Evolutionary conservation across 2,888 invertebrate species (phyloP).

Genomic region (Cephus sareptanus): DNA sequence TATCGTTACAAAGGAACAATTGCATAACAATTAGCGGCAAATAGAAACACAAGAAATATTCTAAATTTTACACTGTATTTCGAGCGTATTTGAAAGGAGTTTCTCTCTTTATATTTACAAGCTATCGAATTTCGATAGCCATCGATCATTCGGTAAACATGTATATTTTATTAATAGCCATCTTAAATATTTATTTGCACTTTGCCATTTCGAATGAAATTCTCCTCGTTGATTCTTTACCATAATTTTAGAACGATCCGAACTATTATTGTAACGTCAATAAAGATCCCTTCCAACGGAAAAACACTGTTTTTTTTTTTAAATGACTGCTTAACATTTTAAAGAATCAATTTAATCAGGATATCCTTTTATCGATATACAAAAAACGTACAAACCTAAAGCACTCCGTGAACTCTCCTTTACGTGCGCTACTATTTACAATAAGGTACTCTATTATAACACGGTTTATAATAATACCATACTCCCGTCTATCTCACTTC

Average conservation of each 20-base stretch:
- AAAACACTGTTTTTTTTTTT: not conserved
- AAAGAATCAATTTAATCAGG: conserved; percentile 4
- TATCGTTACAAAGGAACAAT: not conserved
- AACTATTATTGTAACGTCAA: not conserved
- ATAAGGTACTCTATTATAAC: conserved; percentile 23
- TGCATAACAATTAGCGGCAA: not conserved
- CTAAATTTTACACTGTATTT: conserved; percentile 26
- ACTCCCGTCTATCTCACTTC: conserved; percentile 13
- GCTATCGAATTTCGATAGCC: not conserved
- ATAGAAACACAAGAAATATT: conserved; percentile 11
- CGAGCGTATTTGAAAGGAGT: conserved; percentile 22
- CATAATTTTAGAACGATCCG: not conserved
- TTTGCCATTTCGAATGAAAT: conserved; percentile 3
- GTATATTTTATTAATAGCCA: conserved; percentile 22
- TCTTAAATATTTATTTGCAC: conserved; percentile 27
- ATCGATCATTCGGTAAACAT: not conserved
- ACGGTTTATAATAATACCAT: not conserved
- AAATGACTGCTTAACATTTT: not conserved
- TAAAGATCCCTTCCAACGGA: not conserved
- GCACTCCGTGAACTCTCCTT: conserved; percentile 28
- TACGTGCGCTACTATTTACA: conserved; percentile 39
- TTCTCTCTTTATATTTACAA: not conserved
- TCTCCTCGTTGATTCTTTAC: not conserved
- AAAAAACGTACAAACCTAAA: conserved; percentile 50
- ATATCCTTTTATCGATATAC: conserved; percentile 36